phyloP scores from a whole-genome alignment of 2,888 invertebrate genomes.

The Monochamus alternatus region DNA sequence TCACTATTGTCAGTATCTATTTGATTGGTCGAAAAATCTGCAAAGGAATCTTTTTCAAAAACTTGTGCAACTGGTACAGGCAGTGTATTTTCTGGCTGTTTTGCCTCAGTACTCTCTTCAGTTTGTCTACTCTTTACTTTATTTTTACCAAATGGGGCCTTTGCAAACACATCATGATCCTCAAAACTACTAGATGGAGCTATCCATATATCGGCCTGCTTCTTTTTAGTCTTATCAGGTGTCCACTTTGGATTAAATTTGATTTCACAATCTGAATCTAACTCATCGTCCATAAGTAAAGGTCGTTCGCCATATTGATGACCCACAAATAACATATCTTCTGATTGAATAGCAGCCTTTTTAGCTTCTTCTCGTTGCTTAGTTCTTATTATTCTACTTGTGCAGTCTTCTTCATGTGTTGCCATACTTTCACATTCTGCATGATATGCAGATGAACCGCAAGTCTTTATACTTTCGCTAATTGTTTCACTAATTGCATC shows the following conservation, averaged over 20 bases:
- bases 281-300: conserved; percentile 83
- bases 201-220: conserved; percentile 64
- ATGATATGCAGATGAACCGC: conserved; percentile 81
- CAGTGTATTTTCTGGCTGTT: neutral
- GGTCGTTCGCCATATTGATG: conserved; percentile 86
- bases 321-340: conserved; percentile 78
- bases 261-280: conserved; percentile 77
- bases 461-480: conserved; percentile 78
- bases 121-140: conserved; percentile 45
- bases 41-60: conserved; percentile 20
- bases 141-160: conserved; percentile 77
- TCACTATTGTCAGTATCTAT: neutral
- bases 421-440: conserved; percentile 82
- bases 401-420: conserved; percentile 75
- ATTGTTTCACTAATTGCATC: conserved; percentile 74
- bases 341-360: conserved; percentile 64
- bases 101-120: conserved; percentile 29
- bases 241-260: conserved; percentile 58
- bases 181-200: conserved; percentile 67
- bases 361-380: conserved; percentile 71
- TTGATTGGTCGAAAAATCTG: conserved; percentile 24
- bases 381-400: conserved; percentile 71
- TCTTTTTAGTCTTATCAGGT: conserved; percentile 48
- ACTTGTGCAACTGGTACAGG: conserved; percentile 1
- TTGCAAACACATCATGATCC: conserved; percentile 79